Evolutionary conservation across 2,797 vertebrate species (phyloP).

Genomic region (Neopelma chrysocephalum): DNA sequence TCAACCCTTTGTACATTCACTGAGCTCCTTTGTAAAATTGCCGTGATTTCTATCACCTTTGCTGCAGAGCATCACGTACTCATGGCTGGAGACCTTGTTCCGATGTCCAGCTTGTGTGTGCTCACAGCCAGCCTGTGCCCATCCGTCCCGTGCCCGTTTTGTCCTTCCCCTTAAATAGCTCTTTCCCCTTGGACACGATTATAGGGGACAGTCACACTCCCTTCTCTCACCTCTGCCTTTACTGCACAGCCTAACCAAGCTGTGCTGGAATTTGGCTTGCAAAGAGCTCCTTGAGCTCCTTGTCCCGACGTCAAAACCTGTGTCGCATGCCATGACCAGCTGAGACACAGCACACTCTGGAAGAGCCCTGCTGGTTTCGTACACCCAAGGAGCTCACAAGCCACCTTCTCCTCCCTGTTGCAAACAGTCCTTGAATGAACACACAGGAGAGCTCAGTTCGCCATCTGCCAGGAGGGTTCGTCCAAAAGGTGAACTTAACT

Average conservation of each 20-base stretch:
- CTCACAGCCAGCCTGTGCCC: neutral
- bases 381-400: neutral
- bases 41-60: neutral
- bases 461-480: accelerated
- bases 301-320: neutral
- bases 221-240: neutral
- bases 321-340: neutral
- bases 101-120: accelerated
- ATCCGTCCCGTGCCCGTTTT: accelerated
- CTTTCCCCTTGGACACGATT: neutral
- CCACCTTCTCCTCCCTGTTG: neutral
- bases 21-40: neutral
- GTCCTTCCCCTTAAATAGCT: neutral
- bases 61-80: accelerated
- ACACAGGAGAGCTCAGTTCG: neutral
- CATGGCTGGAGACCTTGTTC: neutral
- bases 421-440: neutral
- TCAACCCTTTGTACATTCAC: neutral
- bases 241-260: neutral
- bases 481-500: neutral
- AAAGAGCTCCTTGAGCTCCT: neutral
- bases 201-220: neutral
- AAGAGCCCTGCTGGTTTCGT: neutral
- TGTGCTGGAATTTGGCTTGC: neutral
- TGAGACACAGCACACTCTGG: neutral